Evolutionary conservation across 2,113 vertebrate genomes (phyloP).

Genomic region (Myiozetetes cayanensis): DNA sequence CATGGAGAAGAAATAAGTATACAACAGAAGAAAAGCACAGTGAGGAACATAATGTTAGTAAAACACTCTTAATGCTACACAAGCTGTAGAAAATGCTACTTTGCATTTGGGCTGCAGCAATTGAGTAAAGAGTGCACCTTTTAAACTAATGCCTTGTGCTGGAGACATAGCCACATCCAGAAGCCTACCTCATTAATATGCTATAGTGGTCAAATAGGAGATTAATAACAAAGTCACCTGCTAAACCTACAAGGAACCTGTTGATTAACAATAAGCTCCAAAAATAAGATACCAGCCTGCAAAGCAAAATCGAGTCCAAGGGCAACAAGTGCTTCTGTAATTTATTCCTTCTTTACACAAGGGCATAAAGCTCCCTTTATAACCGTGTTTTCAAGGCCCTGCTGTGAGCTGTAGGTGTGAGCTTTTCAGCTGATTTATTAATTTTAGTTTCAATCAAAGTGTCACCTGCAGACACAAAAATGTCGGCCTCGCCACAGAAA

Average conservation of each 20-base stretch:
- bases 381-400: constrained; percentile 80
- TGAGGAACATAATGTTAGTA: constrained; percentile 75
- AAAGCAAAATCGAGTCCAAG: constrained; percentile 81
- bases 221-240: constrained; percentile 85
- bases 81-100: constrained; percentile 75
- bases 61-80: constrained; percentile 76
- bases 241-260: constrained; percentile 81
- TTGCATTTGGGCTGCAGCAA: constrained; percentile 76
- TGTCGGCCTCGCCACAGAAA: constrained; percentile 75
- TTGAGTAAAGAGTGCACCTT: constrained; percentile 76
- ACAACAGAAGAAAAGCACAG: constrained; percentile 79
- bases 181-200: constrained; percentile 78
- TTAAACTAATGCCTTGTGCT: constrained; percentile 74
- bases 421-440: constrained; percentile 86
- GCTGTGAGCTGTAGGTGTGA: constrained; percentile 86
- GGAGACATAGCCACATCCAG: constrained; percentile 67
- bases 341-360: constrained; percentile 83
- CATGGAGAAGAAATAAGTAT: constrained; percentile 72
- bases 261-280: constrained; percentile 83
- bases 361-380: constrained; percentile 85
- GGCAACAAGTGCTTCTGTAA: constrained; percentile 86
- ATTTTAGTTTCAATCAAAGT: constrained; percentile 88
- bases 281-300: constrained; percentile 83
- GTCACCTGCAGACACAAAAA: constrained; percentile 87
- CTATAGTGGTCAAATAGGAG: constrained; percentile 78